Conservation (phyloP, 2,888 invertebrate genomes). For the Troglohyphantes excavatus region DNA sequence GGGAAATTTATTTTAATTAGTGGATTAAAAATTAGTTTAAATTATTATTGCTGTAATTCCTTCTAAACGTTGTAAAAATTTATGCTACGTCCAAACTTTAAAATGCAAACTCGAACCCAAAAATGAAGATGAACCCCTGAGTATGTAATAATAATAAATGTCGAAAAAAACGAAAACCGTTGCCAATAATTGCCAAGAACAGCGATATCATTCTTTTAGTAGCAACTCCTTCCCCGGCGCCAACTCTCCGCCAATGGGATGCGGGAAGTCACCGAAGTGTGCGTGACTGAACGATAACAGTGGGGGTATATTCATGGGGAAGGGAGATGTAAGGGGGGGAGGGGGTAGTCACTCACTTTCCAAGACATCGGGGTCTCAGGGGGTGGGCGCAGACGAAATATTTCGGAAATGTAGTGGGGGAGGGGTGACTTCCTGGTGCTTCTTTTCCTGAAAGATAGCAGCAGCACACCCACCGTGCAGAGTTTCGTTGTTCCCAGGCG, state of each 20-base stretch:
- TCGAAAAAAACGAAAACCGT: too few relatives aligned
- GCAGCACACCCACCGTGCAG: too few relatives aligned
- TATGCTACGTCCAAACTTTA: too few relatives aligned
- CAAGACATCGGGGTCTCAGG: too few relatives aligned
- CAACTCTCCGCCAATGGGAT: constrained; percentile 15
- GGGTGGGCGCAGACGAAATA: constrained; percentile 5
- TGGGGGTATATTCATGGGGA: not conserved
- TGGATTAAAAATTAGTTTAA: too few relatives aligned
- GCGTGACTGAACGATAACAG: not conserved
- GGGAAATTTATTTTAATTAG: too few relatives aligned
- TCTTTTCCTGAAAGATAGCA: not conserved
- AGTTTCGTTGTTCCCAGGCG: not conserved
- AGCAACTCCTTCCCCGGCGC: not conserved
- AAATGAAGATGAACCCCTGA: too few relatives aligned
- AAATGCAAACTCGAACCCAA: too few relatives aligned
- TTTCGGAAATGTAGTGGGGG: constrained; percentile 1
- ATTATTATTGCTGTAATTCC: too few relatives aligned
- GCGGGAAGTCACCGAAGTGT: not conserved
- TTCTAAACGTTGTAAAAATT: too few relatives aligned
- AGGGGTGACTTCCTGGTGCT: not conserved
- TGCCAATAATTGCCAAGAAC: not conserved
- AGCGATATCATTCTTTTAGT: not conserved
- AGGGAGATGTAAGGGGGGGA: not conserved
- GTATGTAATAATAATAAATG: too few relatives aligned
- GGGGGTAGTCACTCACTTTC: too few relatives aligned